Conservation (phyloP, 1,140 invertebrate genomes). For the Trinorchestia longiramus region DNA sequence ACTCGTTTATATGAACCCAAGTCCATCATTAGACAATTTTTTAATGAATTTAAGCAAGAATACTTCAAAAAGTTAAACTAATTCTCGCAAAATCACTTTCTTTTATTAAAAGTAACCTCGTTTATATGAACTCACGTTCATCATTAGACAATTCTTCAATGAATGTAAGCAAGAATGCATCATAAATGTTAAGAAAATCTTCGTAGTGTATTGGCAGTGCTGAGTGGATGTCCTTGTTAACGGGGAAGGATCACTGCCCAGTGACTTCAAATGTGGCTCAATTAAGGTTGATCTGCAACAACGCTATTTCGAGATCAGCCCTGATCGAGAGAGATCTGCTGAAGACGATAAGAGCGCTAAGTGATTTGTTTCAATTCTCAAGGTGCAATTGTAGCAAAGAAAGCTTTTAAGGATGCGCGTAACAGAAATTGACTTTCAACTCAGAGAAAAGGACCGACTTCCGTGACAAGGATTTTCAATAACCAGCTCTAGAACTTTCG, state of each 20-base stretch:
- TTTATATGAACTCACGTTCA: no score
- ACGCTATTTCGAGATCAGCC: neutral
- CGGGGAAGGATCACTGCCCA: neutral
- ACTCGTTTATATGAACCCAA: no score
- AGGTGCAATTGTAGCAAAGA: neutral
- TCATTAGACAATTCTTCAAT: no score
- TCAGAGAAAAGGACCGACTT: neutral
- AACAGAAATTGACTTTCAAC: neutral
- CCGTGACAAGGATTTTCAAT: neutral
- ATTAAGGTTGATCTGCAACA: neutral
- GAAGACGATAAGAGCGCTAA: slow-evolving; percentile 6
- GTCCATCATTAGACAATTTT: no score
- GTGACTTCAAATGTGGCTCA: neutral
- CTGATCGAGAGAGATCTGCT: neutral
- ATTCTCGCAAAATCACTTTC: no score
- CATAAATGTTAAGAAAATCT: no score
- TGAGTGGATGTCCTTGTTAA: no score
- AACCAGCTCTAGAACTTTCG: neutral
- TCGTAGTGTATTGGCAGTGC: no score
- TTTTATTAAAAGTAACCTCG: no score
- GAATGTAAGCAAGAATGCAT: no score
- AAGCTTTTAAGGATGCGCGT: neutral
- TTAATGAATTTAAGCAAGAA: no score
- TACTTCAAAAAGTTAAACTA: no score
- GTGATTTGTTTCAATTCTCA: neutral